Evolutionary conservation across 2,113 vertebrate genomes (phyloP).

Genomic region (Pantherophis guttatus): DNA sequence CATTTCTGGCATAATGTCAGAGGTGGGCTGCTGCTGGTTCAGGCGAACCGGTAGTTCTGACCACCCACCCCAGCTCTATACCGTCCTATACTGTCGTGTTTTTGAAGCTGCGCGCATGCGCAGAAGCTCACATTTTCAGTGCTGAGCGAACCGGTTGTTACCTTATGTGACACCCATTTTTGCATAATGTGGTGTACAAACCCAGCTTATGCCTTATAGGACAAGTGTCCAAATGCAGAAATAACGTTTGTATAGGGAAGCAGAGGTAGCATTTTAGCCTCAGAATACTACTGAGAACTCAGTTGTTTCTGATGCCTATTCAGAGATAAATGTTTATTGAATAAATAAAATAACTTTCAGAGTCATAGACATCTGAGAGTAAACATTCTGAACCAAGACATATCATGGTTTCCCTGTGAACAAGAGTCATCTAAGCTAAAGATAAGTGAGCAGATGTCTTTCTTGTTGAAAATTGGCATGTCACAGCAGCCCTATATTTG

Average conservation of each 20-base stretch:
- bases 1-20: neutral
- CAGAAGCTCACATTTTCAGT: too few relatives aligned
- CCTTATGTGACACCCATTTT: too few relatives aligned
- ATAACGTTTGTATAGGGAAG: neutral
- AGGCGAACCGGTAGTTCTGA: too few relatives aligned
- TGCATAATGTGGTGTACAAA: neutral
- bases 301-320: neutral
- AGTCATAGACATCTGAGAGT: neutral
- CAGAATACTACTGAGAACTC: neutral
- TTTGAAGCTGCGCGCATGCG: too few relatives aligned
- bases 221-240: neutral
- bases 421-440: conserved; percentile 2
- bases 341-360: neutral
- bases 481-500: conserved; percentile 5
- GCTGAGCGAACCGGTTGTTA: too few relatives aligned
- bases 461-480: conserved; percentile 24
- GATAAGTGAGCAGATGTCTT: neutral
- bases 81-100: too few relatives aligned
- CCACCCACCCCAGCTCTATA: too few relatives aligned
- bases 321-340: neutral
- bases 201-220: neutral
- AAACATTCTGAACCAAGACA: conserved; percentile 1
- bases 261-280: neutral
- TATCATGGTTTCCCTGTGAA: conserved; percentile 16
- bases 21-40: too few relatives aligned